phyloP scores from a whole-genome alignment of 2,113 vertebrate genomes.

The Pteropus alecto region DNA sequence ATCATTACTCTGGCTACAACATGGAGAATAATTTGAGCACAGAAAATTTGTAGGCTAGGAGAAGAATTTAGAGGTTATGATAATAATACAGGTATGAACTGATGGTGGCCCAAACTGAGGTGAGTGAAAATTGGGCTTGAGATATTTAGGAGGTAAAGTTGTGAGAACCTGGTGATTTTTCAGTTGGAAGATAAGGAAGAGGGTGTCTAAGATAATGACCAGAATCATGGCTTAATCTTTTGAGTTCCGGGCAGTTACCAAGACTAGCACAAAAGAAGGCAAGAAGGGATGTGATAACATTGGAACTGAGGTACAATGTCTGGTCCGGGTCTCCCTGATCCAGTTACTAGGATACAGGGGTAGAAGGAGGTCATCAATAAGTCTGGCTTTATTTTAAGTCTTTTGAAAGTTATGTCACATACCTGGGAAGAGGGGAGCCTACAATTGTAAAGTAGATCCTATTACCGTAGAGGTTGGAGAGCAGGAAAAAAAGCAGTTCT shows the following conservation, averaged over 20 bases:
- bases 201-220: not conserved
- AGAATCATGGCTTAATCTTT: not conserved
- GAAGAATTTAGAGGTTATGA: not conserved
- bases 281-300: not conserved
- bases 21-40: not conserved
- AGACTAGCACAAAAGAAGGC: not conserved
- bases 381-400: not conserved
- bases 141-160: not conserved
- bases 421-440: not conserved
- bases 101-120: not conserved
- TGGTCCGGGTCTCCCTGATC: not conserved
- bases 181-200: not conserved
- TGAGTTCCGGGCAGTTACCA: not conserved
- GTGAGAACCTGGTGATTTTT: conserved; percentile 11
- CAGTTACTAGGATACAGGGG: not conserved
- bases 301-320: not conserved
- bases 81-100: not conserved
- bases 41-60: not conserved
- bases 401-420: not conserved
- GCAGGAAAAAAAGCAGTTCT: not conserved
- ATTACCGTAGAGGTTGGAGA: not conserved
- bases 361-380: not conserved
- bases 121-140: not conserved
- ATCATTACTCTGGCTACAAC: not conserved
- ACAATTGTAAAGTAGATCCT: not conserved